Base-by-base conservation (phyloP, 1,140 invertebrate genomes). In the Pteromalus puparum region DNA sequence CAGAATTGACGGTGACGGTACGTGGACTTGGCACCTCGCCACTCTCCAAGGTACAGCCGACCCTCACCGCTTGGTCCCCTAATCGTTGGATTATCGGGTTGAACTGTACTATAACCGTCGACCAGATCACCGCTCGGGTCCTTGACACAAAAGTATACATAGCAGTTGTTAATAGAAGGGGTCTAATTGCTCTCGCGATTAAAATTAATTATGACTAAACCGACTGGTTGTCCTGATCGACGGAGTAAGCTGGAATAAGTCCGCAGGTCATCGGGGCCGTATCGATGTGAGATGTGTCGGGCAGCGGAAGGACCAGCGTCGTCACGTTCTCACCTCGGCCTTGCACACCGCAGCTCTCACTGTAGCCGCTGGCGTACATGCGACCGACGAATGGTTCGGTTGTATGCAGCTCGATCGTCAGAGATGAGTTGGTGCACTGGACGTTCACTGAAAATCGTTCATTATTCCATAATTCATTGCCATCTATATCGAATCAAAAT, bases 41-140 rank as follows among this genome's bases (percentile, higher is more conserved):
- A 2, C 89, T 88, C 61, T 93, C 92, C 67, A 94, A 88, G 1
- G 92, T 89, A 84, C 95, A 95, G 15, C 94, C 93, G 0, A 95
- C 89, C 86, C 92, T 92, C 28, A 95, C 91, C 5, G 95, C 92
- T 75, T 94, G 90, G 87, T 95, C 95, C 4, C 94, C 94, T 26
- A 94, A 89, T 73, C 94, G 90, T 85, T 95, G 95, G 30, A 95
- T 94, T 77, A 95, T 92, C 1, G 94, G 94, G 88, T 95, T 95
- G 81, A 94, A 93, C 87, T 95, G 95, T 21, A 95, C 91, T 0
- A 95, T 92, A n/a, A 95, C 90, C 0, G 93, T 93, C 13, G 93
- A 93, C 86, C 93, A 94, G 38, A 91, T 90, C 42, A 92, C 86
- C 21, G 90, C 90, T 1, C 87, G 88, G 0, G 90, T 92, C 75